These are phyloP conservation scores for Cheilosia scutellata DNA, from an alignment of 2,888 invertebrate genomes.

Conservation along the genomic window DNA sequence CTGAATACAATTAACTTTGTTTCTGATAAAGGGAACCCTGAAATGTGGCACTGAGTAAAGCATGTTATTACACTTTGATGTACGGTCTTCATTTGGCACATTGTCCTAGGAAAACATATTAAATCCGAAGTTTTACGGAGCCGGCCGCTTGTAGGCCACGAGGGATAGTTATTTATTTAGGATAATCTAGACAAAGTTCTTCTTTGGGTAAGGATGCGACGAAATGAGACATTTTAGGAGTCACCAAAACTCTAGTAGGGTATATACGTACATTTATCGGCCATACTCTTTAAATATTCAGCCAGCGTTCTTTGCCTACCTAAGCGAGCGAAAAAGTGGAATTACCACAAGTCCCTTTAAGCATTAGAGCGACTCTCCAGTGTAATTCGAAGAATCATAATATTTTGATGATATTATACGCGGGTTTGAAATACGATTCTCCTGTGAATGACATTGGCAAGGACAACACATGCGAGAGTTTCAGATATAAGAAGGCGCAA, in stretches of 20 bases:
- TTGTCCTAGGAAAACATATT: conserved; percentile 5
- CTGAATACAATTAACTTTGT: conserved; percentile 50
- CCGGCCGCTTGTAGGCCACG: neutral
- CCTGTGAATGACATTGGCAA: no score
- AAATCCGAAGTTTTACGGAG: neutral
- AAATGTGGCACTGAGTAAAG: neutral
- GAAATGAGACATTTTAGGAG: conserved; percentile 4
- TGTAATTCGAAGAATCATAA: no score
- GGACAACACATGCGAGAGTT: no score
- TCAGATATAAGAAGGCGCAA: no score
- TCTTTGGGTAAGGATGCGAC: neutral
- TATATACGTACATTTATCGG: neutral
- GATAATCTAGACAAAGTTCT: neutral
- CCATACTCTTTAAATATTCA: no score
- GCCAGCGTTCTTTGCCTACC: no score
- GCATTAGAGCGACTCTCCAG: no score
- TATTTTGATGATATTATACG: no score
- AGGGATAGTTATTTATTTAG: neutral
- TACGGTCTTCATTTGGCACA: neutral
- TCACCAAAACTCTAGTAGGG: no score
- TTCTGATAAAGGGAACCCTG: conserved; percentile 10
- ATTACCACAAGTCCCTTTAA: no score
- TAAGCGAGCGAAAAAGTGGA: no score
- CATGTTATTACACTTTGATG: conserved; percentile 2
- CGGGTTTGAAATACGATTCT: no score